Conservation (phyloP, 2,797 vertebrate genomes). For the Dallia pectoralis region DNA sequence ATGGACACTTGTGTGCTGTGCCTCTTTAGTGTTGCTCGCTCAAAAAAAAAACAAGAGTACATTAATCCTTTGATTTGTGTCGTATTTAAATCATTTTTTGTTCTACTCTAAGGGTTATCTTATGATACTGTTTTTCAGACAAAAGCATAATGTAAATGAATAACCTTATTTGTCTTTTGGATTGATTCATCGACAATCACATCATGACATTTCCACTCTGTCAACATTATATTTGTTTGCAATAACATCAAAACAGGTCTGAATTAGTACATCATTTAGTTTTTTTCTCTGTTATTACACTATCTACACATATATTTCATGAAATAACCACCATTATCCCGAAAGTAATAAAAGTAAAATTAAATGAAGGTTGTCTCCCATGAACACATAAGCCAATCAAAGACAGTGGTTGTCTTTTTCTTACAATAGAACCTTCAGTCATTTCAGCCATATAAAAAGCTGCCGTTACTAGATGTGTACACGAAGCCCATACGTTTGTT, state of each 20-base stretch:
- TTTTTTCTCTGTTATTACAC: constrained; percentile 39
- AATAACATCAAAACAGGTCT: constrained; percentile 56
- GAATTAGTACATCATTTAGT: constrained; percentile 68
- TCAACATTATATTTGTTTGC: constrained; percentile 34
- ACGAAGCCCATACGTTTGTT: constrained; percentile 17
- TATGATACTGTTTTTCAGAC: not conserved
- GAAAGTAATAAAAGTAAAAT: constrained; percentile 64
- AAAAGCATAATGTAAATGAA: constrained; percentile 7
- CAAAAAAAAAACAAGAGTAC: not conserved
- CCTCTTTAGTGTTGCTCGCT: not conserved
- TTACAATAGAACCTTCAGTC: constrained; percentile 37
- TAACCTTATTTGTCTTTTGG: not conserved
- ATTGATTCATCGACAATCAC: constrained; percentile 1
- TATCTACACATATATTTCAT: constrained; percentile 50
- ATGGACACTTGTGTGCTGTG: not conserved
- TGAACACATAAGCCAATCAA: constrained; percentile 61
- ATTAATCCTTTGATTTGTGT: not conserved
- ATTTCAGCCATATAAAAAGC: constrained; percentile 24
- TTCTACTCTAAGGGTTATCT: too few relatives aligned
- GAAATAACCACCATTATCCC: constrained; percentile 64
- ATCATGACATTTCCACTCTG: constrained; percentile 26
- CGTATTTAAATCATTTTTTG: too few relatives aligned
- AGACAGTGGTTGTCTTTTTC: constrained; percentile 42
- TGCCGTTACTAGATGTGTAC: constrained; percentile 8
- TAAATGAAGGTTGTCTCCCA: constrained; percentile 52